These are phyloP conservation scores for Linurgus olivaceus DNA, from an alignment of 2,797 vertebrate species.

Conservation along the genomic window DNA sequence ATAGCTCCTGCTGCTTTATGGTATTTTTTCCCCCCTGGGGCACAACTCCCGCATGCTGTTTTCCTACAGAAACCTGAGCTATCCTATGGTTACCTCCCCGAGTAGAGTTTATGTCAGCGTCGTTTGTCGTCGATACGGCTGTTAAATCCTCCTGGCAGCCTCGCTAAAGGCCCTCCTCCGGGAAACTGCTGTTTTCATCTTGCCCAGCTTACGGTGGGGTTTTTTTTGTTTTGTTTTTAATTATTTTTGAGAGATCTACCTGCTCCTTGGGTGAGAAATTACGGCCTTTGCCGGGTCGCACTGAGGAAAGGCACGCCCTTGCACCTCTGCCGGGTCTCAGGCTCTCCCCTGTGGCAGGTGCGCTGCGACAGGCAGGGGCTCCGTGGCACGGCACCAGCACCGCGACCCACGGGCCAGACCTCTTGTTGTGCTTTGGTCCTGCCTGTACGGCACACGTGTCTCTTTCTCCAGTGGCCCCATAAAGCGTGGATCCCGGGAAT, in stretches of 20 bases:
- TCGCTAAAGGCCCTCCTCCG: background rate
- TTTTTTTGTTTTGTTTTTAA: background rate
- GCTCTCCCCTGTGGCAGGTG: background rate
- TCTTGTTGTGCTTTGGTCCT: background rate
- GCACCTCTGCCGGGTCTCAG: background rate
- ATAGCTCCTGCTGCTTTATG: background rate
- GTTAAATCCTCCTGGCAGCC: background rate
- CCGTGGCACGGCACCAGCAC: background rate
- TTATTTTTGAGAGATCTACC: background rate
- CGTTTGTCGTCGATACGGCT: background rate
- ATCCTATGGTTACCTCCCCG: background rate
- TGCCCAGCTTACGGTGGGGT: background rate
- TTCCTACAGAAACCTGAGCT: constrained; percentile 1
- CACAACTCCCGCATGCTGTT: background rate
- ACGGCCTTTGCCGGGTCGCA: background rate
- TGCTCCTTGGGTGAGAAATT: background rate
- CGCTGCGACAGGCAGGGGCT: background rate
- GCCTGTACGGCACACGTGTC: rapidly evolving
- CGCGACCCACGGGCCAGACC: background rate
- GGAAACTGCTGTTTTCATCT: background rate
- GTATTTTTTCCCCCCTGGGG: background rate
- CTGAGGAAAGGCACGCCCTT: background rate
- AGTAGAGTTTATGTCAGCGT: background rate
- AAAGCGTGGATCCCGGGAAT: background rate
- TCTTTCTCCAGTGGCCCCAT: background rate